A percentile compares a stretch with the other conserved stretches of the same genome.
These are phyloP conservation scores for Trichonephila clavata DNA, from an alignment of 1,140 invertebrate genomes.

Conservation along the genomic window DNA sequence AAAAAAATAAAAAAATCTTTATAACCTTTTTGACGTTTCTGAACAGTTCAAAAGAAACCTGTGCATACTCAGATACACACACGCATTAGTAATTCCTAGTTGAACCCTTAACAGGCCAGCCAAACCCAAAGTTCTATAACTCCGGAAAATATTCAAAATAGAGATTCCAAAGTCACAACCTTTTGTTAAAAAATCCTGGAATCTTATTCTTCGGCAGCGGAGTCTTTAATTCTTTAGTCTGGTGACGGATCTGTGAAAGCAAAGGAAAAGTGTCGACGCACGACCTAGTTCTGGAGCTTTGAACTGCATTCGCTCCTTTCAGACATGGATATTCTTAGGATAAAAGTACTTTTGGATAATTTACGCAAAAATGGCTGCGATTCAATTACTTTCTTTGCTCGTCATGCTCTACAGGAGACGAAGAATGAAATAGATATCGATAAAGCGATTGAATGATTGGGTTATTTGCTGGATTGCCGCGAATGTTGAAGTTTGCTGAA, in stretches of 20 bases:
- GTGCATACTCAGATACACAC: background rate
- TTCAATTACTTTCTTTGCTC: slow-evolving; percentile 13
- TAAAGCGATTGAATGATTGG: background rate
- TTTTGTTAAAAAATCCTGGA: slow-evolving; percentile 12
- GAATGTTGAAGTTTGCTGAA: no score
- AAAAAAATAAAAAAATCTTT: background rate
- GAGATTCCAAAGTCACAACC: background rate
- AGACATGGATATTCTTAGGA: background rate
- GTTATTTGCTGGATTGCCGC: no score
- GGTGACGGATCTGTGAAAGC: slow-evolving; percentile 1
- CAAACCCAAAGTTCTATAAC: background rate
- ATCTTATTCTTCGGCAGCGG: background rate
- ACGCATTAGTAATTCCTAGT: background rate
- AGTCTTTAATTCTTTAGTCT: background rate
- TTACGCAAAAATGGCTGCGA: slow-evolving; percentile 29
- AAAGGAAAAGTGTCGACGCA: slow-evolving; percentile 48
- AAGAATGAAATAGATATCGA: slow-evolving; percentile 15
- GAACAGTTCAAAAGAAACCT: background rate
- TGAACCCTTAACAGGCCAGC: background rate
- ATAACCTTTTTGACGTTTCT: background rate
- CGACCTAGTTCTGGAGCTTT: slow-evolving; percentile 38
- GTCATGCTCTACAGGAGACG: background rate
- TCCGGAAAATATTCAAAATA: background rate
- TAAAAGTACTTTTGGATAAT: background rate
- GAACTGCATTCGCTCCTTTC: slow-evolving; percentile 22